Evolutionary conservation across 2,113 vertebrate genomes (phyloP).

Genomic region (Stigmatopora nigra): DNA sequence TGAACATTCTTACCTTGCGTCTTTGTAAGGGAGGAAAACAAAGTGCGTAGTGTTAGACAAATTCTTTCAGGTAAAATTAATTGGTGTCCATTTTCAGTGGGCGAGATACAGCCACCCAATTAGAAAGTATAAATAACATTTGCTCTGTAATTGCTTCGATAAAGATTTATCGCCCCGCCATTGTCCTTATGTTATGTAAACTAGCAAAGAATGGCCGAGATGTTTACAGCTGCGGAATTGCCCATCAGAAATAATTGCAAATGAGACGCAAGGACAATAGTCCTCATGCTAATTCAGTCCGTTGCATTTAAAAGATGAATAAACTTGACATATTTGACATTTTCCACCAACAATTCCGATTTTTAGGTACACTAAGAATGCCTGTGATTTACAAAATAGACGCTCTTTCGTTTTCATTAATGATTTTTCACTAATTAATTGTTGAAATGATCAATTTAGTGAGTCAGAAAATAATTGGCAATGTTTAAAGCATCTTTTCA

Average conservation of each 20-base stretch:
- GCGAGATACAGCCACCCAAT: conserved; percentile 56
- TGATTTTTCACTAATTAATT: background rate
- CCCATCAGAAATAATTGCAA: background rate
- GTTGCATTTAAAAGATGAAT: background rate
- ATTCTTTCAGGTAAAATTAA: conserved; percentile 71
- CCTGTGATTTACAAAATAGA: background rate
- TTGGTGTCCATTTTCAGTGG: conserved; percentile 65
- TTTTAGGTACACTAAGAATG: background rate
- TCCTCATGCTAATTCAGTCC: background rate
- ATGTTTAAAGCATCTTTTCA: too few relatives aligned
- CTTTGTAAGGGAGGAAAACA: conserved; percentile 54
- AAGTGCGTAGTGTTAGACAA: conserved; percentile 56
- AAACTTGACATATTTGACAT: background rate
- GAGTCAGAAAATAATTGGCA: too few relatives aligned
- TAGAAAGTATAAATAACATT: conserved; percentile 68
- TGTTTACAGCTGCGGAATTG: background rate
- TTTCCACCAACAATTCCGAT: background rate
- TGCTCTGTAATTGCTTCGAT: conserved; percentile 69
- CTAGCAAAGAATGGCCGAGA: background rate
- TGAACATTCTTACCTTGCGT: background rate
- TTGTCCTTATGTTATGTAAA: conserved; percentile 56
- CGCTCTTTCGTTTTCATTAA: background rate
- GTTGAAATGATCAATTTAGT: too few relatives aligned
- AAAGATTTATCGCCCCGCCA: conserved; percentile 62
- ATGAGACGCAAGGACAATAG: background rate